Conservation (phyloP, 2,888 invertebrate species). For the Dicyrtoma fusca region DNA sequence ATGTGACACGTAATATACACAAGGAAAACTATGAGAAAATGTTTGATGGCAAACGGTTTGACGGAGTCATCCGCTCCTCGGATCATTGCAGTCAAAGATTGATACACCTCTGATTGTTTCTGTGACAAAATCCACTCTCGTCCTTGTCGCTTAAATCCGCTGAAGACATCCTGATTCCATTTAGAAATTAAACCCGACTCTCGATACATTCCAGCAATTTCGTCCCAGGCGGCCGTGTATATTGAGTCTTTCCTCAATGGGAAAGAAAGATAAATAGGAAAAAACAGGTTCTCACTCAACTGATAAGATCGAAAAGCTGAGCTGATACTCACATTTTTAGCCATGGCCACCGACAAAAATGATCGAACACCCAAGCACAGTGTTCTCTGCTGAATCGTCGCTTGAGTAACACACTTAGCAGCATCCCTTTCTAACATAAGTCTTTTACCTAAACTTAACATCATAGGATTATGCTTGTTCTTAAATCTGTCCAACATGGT, state of each 20-base stretch:
- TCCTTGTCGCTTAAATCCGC: slow-evolving; percentile 6
- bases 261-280: slow-evolving; percentile 30
- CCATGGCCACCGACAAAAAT: slow-evolving; percentile 19
- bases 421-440: slow-evolving; percentile 8
- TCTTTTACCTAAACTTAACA: slow-evolving; percentile 14
- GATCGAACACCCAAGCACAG: slow-evolving; percentile 22
- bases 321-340: slow-evolving; percentile 15
- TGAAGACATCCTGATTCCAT: slow-evolving; percentile 13
- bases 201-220: slow-evolving; percentile 21
- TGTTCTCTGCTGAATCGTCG: slow-evolving; percentile 13
- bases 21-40: slow-evolving; percentile 15
- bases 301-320: slow-evolving; percentile 24
- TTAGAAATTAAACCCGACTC: slow-evolving; percentile 9
- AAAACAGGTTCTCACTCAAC: slow-evolving; percentile 22
- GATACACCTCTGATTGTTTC: background rate
- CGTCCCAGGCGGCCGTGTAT: slow-evolving; percentile 16
- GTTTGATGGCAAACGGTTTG: slow-evolving; percentile 21
- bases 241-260: slow-evolving; percentile 14
- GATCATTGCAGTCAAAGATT: background rate
- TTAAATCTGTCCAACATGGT: slow-evolving; percentile 25
- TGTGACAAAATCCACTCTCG: slow-evolving; percentile 12
- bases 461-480: slow-evolving; percentile 24
- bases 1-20: background rate
- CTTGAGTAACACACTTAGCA: slow-evolving; percentile 15
- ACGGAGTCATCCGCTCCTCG: background rate